phyloP scores from a whole-genome alignment of 2,797 vertebrate genomes.

The Ctenosaura bakeri region DNA sequence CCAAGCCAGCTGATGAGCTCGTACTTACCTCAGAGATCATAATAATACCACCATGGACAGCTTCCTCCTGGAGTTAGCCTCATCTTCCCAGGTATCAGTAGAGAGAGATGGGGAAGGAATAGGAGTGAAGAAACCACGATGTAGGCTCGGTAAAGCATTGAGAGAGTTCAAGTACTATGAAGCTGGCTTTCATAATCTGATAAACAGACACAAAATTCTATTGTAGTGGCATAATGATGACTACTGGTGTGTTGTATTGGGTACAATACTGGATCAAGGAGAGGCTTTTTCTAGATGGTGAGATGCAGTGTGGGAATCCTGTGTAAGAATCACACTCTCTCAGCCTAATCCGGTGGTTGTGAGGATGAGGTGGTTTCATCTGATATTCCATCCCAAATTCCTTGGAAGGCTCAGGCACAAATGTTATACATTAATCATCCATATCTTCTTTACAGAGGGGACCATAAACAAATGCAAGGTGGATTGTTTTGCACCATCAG shows the following conservation, averaged over 20 bases:
- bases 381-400: too few relatives aligned
- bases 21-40: neutral
- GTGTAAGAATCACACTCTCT: too few relatives aligned
- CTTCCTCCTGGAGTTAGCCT: rapidly evolving
- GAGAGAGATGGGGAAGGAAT: neutral
- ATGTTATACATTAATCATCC: too few relatives aligned
- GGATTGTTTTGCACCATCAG: too few relatives aligned
- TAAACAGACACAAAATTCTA: neutral
- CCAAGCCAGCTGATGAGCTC: neutral
- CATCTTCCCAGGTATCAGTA: constrained; percentile 12
- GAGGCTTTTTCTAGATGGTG: too few relatives aligned
- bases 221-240: neutral
- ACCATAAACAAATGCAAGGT: too few relatives aligned
- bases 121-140: neutral
- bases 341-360: too few relatives aligned
- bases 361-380: too few relatives aligned
- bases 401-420: too few relatives aligned
- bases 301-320: too few relatives aligned
- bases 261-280: too few relatives aligned
- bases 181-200: neutral
- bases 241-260: neutral
- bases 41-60: neutral
- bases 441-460: too few relatives aligned
- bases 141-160: rapidly evolving
- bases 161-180: neutral